phyloP scores from a whole-genome alignment of 2,797 vertebrate genomes.

The Anas bernieri region DNA sequence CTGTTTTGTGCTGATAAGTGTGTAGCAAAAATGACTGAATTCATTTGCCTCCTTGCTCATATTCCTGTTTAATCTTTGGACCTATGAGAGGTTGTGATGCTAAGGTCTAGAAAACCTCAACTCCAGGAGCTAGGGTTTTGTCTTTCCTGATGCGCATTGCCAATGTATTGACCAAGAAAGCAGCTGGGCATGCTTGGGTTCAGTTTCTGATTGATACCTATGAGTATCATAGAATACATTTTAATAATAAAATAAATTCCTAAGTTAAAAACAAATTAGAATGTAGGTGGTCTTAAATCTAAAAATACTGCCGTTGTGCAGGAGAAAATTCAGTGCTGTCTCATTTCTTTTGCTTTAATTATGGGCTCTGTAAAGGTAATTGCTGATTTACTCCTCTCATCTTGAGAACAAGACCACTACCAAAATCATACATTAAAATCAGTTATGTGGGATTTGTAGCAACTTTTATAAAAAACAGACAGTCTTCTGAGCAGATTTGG shows the following conservation, averaged over 20 bases:
- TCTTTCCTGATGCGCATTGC: background rate
- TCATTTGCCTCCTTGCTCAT: background rate
- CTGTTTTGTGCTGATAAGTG: background rate
- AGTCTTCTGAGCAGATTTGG: background rate
- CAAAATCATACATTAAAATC: background rate
- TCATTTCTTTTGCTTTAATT: background rate
- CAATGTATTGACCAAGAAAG: background rate
- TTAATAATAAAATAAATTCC: background rate
- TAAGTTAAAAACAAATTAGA: background rate
- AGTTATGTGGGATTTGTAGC: background rate
- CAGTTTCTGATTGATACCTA: background rate
- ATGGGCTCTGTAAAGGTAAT: background rate
- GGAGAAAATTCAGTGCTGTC: background rate
- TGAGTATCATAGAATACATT: background rate
- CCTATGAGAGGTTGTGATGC: fast-evolving
- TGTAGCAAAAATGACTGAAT: background rate
- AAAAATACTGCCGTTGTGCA: background rate
- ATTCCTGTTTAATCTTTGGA: fast-evolving
- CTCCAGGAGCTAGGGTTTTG: background rate
- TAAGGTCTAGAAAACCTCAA: background rate
- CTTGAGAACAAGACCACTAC: background rate
- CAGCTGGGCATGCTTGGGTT: fast-evolving
- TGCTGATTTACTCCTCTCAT: background rate
- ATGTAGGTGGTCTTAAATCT: background rate
- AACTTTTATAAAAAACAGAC: background rate